Evolutionary conservation across 2,797 vertebrate genomes (phyloP).

Genomic region (Selene dorsalis): DNA sequence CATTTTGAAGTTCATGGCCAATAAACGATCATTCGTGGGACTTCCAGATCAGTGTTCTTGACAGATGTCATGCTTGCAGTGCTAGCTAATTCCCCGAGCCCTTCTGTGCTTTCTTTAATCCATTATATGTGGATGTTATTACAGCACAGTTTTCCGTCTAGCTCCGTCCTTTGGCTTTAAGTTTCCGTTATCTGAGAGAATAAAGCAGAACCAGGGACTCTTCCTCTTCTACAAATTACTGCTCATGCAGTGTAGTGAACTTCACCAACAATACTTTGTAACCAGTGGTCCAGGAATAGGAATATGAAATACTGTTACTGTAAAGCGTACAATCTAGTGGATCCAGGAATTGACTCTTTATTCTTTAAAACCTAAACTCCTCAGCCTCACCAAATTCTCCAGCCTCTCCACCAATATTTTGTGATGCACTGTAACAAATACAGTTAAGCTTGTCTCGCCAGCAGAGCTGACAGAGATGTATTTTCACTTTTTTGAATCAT

Average conservation of each 20-base stretch:
- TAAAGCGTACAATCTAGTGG: too few relatives aligned
- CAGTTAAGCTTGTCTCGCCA: background rate
- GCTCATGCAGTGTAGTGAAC: too few relatives aligned
- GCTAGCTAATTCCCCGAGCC: background rate
- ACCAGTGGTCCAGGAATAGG: too few relatives aligned
- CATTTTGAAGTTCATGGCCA: background rate
- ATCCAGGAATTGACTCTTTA: too few relatives aligned
- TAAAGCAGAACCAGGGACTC: background rate
- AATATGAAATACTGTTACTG: too few relatives aligned
- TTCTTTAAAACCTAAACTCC: too few relatives aligned
- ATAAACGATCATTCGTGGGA: too few relatives aligned
- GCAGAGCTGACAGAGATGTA: background rate
- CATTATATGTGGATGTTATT: constrained; percentile 15
- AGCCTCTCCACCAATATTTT: background rate
- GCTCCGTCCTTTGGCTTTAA: background rate
- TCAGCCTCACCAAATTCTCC: background rate
- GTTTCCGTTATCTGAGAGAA: constrained; percentile 10
- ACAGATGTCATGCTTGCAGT: background rate
- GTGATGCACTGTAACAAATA: background rate
- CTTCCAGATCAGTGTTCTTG: too few relatives aligned
- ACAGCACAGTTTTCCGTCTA: background rate
- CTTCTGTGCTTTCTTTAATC: constrained; percentile 6
- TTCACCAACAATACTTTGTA: too few relatives aligned
- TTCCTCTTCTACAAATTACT: too few relatives aligned
- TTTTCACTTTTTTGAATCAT: constrained; percentile 12